A percentile compares a stretch with the other conserved stretches of the same genome.
Evolutionary conservation across 2,113 vertebrate genomes (phyloP).

Genomic region (Oreotrochilus melanogaster): DNA sequence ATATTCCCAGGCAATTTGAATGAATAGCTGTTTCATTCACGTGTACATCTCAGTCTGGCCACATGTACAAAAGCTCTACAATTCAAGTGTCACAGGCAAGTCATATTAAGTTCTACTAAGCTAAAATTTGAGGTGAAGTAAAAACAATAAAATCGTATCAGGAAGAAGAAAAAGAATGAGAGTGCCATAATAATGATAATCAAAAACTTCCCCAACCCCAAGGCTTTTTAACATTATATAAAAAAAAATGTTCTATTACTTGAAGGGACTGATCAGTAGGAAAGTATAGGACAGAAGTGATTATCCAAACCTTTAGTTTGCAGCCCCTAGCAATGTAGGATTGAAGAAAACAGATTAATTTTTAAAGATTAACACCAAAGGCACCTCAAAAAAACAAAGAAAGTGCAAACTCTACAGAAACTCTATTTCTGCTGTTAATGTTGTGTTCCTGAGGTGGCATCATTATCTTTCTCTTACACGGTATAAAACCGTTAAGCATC

Average conservation of each 20-base stretch:
- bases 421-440: neutral
- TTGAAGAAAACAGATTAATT: conserved; percentile 36
- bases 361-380: conserved; percentile 44
- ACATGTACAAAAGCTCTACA: neutral
- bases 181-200: neutral
- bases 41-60: neutral
- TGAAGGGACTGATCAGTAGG: neutral
- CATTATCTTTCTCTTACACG: neutral
- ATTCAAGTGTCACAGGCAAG: neutral
- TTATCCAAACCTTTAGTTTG: neutral
- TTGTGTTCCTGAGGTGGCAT: neutral
- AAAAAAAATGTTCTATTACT: neutral
- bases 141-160: neutral
- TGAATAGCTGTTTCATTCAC: neutral
- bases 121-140: neutral
- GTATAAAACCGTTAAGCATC: neutral
- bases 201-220: neutral
- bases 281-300: neutral
- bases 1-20: neutral
- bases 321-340: neutral
- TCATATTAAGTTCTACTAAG: neutral
- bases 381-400: neutral
- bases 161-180: neutral
- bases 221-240: neutral
- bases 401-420: neutral